Conservation (phyloP, 37 sponge, comb jelly and placozoan genomes). For the Hexactinellida sp. region DNA sequence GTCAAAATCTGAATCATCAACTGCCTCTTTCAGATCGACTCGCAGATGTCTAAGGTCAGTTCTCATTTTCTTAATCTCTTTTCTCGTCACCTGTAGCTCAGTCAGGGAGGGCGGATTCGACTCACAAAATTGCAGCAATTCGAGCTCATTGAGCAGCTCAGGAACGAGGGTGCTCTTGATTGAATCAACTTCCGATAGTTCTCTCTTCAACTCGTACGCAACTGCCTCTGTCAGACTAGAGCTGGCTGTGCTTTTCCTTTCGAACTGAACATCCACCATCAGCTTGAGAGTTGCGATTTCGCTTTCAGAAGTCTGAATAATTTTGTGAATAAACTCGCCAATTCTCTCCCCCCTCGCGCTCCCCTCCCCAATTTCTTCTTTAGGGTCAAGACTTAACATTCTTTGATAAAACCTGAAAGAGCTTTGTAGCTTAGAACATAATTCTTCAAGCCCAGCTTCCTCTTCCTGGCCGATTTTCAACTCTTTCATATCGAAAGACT, state of each 20-base stretch:
- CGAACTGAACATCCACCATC: not conserved
- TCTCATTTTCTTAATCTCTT: constrained; percentile 3
- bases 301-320: not conserved
- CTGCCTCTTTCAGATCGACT: not conserved
- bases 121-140: not conserved
- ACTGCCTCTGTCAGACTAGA: not conserved
- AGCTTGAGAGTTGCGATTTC: not conserved
- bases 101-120: not conserved
- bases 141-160: not conserved
- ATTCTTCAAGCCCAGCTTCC: not conserved
- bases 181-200: not conserved
- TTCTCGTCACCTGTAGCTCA: not conserved
- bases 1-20: not conserved
- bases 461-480: not conserved
- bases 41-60: not conserved
- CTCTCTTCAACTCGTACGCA: not conserved
- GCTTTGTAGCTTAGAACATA: not conserved
- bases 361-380: not conserved
- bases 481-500: constrained; percentile 6
- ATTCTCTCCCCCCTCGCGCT: not conserved
- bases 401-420: not conserved
- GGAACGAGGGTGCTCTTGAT: not conserved
- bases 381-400: not conserved
- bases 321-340: not conserved
- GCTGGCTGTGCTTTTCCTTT: not conserved